These are phyloP conservation scores for Ethmia dodecea DNA, from an alignment of 2,888 invertebrate genomes.

Conservation along the genomic window DNA sequence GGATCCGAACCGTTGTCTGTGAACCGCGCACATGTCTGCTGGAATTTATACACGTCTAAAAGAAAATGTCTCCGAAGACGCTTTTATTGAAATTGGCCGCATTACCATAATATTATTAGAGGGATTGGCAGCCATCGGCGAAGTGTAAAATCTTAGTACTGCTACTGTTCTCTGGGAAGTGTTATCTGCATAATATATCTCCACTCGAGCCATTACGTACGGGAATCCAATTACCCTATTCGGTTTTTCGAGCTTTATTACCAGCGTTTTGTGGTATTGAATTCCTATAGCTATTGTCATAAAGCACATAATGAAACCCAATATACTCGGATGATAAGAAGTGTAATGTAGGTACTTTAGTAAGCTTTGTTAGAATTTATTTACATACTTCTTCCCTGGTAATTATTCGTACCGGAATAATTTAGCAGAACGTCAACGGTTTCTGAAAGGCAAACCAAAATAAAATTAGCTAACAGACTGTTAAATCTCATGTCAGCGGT, in stretches of 20 bases:
- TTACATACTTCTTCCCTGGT: too few relatives aligned
- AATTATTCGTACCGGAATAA: too few relatives aligned
- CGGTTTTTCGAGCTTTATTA: conserved; percentile 9
- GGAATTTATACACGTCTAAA: conserved; percentile 58
- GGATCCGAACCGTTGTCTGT: conserved; percentile 55
- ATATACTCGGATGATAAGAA: not conserved
- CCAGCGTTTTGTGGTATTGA: conserved; percentile 3
- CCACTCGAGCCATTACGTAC: conserved; percentile 51
- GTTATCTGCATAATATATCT: conserved; percentile 49
- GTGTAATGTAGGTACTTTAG: too few relatives aligned
- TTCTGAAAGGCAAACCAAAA: too few relatives aligned
- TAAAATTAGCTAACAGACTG: too few relatives aligned
- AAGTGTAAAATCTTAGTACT: conserved; percentile 66
- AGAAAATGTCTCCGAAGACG: conserved; percentile 57
- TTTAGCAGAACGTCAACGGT: too few relatives aligned
- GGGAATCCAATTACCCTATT: conserved; percentile 55
- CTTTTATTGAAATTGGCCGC: conserved; percentile 74
- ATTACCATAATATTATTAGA: conserved; percentile 76
- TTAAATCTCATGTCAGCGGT: too few relatives aligned
- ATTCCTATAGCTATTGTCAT: conserved; percentile 1
- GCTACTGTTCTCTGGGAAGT: conserved; percentile 46
- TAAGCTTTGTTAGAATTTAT: too few relatives aligned
- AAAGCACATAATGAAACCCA: not conserved
- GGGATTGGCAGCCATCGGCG: conserved; percentile 70
- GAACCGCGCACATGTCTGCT: conserved; percentile 51